Evolutionary conservation across 1,140 invertebrate genomes (phyloP), one percentile per base, ranked within the genome.

Genomic region (Rhizoglyphus robini): DNA sequence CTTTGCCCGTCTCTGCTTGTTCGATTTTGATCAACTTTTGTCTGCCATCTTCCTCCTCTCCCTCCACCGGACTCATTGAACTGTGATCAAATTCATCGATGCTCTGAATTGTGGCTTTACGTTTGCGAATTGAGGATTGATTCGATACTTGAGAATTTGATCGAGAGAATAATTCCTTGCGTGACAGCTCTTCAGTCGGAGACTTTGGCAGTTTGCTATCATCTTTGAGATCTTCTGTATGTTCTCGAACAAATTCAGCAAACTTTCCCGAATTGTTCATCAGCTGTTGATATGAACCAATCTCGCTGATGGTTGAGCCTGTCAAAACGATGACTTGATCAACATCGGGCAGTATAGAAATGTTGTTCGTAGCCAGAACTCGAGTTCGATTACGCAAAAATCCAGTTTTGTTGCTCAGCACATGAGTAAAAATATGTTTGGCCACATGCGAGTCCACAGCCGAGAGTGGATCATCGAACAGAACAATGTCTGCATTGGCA

Each of bases 1-100:
- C 90, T 75, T 87, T 88, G 68, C 90, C 90, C 8, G 88, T 93
- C 82, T 94, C 88, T 0, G 88, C 78, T 76, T 90, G 91, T 74
- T 95, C 90, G 2, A 79, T 79, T 77, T 94, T 88, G 70, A 94
- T 92, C 2, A 94, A 77, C 77, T 91, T 88, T 70, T 27, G n/a
- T 8, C 20, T n/a, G n/a, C n/a, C n/a, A n/a, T n/a, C n/a, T n/a
- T n/a, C n/a, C n/a, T n/a, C n/a, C n/a, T n/a, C n/a, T n/a, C n/a
- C n/a, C n/a, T n/a, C n/a, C n/a, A n/a, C n/a, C n/a, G n/a, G n/a
- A n/a, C n/a, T n/a, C n/a, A n/a, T n/a, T n/a, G n/a, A n/a, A n/a
- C n/a, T n/a, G n/a, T n/a, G n/a, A n/a, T n/a, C n/a, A n/a, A n/a
- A n/a, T n/a, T n/a, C n/a, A n/a, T n/a, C n/a, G n/a, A n/a, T n/a